These are phyloP conservation scores for Saturnia pavonia DNA, from an alignment of 2,888 invertebrate genomes.

Conservation along the genomic window DNA sequence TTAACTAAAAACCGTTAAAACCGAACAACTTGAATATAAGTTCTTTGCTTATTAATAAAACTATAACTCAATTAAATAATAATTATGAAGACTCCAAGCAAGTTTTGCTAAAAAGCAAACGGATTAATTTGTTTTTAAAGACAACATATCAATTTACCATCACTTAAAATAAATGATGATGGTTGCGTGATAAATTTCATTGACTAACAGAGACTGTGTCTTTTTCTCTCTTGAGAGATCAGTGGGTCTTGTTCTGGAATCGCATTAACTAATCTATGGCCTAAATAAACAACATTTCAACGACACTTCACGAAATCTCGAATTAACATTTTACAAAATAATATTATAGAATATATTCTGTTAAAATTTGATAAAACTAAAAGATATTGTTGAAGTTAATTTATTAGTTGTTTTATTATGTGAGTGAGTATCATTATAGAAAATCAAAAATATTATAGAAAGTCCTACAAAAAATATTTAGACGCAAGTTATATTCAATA, in stretches of 20 bases:
- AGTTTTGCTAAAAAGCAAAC: neutral
- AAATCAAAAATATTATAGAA: neutral
- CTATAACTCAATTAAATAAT: neutral
- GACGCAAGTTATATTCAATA: neutral
- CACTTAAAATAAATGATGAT: slow-evolving; percentile 21
- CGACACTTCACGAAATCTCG: neutral
- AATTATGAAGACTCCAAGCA: neutral
- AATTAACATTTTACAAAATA: neutral
- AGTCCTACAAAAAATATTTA: neutral
- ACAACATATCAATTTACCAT: no score
- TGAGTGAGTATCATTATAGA: neutral
- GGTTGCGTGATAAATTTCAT: slow-evolving; percentile 35
- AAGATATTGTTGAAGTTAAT: neutral
- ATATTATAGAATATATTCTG: neutral
- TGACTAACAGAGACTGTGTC: slow-evolving; percentile 20
- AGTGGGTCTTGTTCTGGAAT: slow-evolving; percentile 28
- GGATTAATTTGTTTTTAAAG: slow-evolving; percentile 4
- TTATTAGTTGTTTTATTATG: neutral
- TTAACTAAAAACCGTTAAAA: no score
- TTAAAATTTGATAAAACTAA: neutral
- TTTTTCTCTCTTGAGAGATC: slow-evolving; percentile 26
- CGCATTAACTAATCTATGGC: slow-evolving; percentile 30
- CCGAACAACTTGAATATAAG: no score
- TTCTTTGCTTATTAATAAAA: neutral
- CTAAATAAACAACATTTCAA: slow-evolving; percentile 23